Conservation (phyloP, 2,888 invertebrate genomes). For the Athetis lepigone region DNA sequence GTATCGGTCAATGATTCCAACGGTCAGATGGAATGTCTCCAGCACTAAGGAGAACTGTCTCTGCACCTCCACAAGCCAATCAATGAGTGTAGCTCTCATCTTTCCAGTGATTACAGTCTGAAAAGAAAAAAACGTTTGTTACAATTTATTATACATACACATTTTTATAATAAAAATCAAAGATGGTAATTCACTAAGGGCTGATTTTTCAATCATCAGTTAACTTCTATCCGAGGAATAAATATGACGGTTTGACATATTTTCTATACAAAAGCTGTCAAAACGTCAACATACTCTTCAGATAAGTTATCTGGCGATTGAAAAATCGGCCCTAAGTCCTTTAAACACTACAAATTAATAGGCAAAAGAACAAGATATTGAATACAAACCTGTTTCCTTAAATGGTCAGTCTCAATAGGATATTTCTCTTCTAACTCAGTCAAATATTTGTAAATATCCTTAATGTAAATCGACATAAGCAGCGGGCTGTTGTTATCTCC, state of each 20-base stretch:
- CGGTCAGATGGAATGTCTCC: slow-evolving; percentile 97
- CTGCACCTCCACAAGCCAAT: slow-evolving; percentile 98
- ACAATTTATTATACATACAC: background rate
- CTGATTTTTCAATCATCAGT: no score
- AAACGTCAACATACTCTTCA: no score
- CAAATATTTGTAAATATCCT: slow-evolving; percentile 97
- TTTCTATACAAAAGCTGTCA: no score
- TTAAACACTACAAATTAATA: no score
- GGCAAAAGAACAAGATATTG: no score
- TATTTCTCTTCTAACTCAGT: slow-evolving; percentile 93
- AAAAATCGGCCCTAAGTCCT: no score
- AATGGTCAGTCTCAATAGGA: slow-evolving; percentile 92
- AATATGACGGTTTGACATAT: no score
- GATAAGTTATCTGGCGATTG: no score
- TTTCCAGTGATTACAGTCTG: slow-evolving; percentile 92
- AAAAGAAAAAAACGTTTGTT: slow-evolving; percentile 49
- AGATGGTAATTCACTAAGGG: background rate
- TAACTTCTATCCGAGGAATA: no score
- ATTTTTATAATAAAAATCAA: background rate
- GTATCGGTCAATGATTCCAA: slow-evolving; percentile 97
- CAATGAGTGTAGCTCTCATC: slow-evolving; percentile 97
- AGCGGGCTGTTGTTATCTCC: slow-evolving; percentile 94
- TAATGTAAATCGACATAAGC: slow-evolving; percentile 95
- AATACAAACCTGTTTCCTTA: slow-evolving; percentile 91
- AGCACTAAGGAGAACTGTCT: slow-evolving; percentile 95